Evolutionary conservation across 2,113 vertebrate genomes (phyloP).

Genomic region (Cephalophus harveyi): DNA sequence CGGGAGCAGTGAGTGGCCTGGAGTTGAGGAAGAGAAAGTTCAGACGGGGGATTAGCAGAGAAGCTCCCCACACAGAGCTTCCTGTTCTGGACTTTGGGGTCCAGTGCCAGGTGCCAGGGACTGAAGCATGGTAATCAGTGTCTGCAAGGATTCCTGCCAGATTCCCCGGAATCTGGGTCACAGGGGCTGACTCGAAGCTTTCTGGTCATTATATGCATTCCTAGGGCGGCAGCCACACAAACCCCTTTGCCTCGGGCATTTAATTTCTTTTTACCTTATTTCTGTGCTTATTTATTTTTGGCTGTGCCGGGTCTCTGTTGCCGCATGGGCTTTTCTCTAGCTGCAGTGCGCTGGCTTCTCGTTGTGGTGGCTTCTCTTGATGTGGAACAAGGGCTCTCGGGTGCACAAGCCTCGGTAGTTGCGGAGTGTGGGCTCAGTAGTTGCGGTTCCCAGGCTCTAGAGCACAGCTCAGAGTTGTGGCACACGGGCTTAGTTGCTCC

Average conservation of each 20-base stretch:
- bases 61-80: not conserved
- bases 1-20: not conserved
- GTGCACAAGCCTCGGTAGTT: not conserved
- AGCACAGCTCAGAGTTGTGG: not conserved
- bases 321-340: not conserved
- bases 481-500: not conserved
- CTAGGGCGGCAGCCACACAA: constrained; percentile 51
- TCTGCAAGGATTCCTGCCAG: constrained; percentile 32
- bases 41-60: constrained; percentile 39
- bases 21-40: constrained; percentile 25
- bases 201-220: constrained; percentile 48
- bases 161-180: constrained; percentile 56
- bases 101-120: not conserved
- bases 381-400: not conserved
- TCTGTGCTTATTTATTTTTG: not conserved
- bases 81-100: not conserved
- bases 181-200: constrained; percentile 25
- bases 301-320: not conserved
- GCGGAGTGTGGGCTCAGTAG: not conserved
- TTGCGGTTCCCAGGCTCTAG: not conserved
- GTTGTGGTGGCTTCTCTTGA: not conserved
- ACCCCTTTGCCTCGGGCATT: constrained; percentile 57
- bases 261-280: not conserved
- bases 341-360: not conserved
- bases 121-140: not conserved